Evolutionary conservation across 2,797 vertebrate genomes (phyloP), one percentile per base, ranked within the genome.

Genomic region (Phataginus tetradactyla): DNA sequence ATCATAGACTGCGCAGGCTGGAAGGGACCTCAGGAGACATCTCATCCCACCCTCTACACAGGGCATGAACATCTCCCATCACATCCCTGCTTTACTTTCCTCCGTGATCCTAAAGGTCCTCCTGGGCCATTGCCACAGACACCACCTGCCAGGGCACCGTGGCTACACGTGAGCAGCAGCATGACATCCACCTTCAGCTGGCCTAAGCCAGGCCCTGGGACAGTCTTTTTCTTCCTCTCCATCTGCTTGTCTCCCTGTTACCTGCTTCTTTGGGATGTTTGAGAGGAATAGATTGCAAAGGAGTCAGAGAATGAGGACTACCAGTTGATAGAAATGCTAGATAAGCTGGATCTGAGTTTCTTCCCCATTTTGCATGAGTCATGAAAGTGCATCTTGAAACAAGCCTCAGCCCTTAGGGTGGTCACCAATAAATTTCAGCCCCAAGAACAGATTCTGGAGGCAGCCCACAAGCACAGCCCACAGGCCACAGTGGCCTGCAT

Each of bases 191-290:
- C 45, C 27, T 15, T n/a, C 37, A 27, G 18, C 63, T 64, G 83
- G 66, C 2, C 7, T 12, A 5, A 18, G 63, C 34, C 15, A 4
- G 0, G 1, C 15, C 21, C n/a, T 42, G 12, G 57, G 49, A 39
- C 51, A 72, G n/a, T 27, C 21, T 45, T 72, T 53, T 55, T 45
- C 49, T 32, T 59, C 61, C 49, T 74, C 4, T 14, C 32, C 49
- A 39, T 14, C n/a, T 14, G n/a, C 42, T 79, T 39, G 11, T 72
- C 53, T 74, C 7, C 64, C 21, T 34, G 4, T 66, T 34, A 25
- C 21, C 68, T 49, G 20, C 23, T 86, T 34, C 66, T 91, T 42
- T 57, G 27, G 51, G 21, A 9, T 34, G 49, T 32, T 12, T 15
- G 21, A 83, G 90, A 94, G 42, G 37, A 66, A 27, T 8, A 10